Conservation (phyloP, 2,113 vertebrate genomes). For the Megaceryle torquata region DNA sequence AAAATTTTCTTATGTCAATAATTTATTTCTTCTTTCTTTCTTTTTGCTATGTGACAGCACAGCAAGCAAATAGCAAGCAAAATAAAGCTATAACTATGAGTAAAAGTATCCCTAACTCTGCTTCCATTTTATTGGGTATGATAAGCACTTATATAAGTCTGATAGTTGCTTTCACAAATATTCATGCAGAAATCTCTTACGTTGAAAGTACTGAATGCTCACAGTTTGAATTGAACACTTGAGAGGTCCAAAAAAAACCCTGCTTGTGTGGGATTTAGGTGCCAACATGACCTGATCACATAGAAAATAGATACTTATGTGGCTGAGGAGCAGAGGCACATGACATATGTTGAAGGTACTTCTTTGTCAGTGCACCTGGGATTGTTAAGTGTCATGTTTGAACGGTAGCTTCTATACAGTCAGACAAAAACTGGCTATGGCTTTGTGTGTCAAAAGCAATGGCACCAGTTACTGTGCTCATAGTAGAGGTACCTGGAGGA, state of each 20-base stretch:
- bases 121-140: neutral
- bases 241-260: neutral
- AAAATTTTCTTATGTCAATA: neutral
- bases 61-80: conserved; percentile 25
- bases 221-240: neutral
- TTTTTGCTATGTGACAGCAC: neutral
- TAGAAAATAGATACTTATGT: neutral
- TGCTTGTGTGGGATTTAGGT: neutral
- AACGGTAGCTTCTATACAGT: neutral
- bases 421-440: neutral
- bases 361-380: rapidly evolving
- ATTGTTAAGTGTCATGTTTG: neutral
- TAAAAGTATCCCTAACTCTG: neutral
- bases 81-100: neutral
- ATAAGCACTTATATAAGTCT: neutral
- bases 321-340: neutral
- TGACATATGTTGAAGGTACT: neutral
- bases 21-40: conserved; percentile 4
- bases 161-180: neutral
- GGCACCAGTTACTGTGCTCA: neutral
- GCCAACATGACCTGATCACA: neutral
- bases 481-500: neutral
- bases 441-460: neutral
- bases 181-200: neutral
- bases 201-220: neutral